A percentile compares a stretch with the other conserved stretches of the same genome.
These are phyloP conservation scores for Pipistrellus kuhlii DNA, from an alignment of 2,797 vertebrate species.

Conservation along the genomic window DNA sequence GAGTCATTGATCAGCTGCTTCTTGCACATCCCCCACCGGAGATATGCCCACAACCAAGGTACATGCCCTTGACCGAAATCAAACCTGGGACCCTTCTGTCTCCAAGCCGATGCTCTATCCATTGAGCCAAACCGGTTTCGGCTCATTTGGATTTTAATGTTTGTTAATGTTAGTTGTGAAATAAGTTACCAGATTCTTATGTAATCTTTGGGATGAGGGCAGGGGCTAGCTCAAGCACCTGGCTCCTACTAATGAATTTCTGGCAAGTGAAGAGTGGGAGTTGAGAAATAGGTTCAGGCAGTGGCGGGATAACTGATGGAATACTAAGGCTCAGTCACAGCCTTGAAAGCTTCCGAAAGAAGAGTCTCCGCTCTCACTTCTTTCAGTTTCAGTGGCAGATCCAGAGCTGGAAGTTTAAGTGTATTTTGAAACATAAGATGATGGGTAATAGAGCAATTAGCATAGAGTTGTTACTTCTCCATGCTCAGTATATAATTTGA, in stretches of 20 bases:
- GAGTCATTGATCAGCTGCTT: too few species aligned
- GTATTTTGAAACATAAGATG: neutral
- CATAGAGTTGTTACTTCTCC: neutral
- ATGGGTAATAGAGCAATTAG: neutral
- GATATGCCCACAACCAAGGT: too few species aligned
- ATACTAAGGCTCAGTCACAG: neutral
- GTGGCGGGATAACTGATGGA: neutral
- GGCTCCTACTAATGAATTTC: neutral
- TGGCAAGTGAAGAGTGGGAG: neutral
- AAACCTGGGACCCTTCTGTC: too few species aligned
- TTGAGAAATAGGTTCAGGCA: neutral
- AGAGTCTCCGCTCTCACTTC: neutral
- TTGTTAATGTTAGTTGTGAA: conserved; percentile 52
- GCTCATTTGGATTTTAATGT: neutral
- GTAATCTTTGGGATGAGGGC: conserved; percentile 29
- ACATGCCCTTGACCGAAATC: too few species aligned
- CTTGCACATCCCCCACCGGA: too few species aligned
- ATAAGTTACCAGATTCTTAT: conserved; percentile 7
- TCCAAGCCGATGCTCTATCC: too few species aligned
- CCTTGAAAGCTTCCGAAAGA: conserved; percentile 7
- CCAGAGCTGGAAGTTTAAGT: neutral
- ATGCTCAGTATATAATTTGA: neutral
- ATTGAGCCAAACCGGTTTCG: too few species aligned
- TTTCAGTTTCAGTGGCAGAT: conserved; percentile 11
- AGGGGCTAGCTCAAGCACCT: neutral